Base-by-base conservation (phyloP, 1,140 invertebrate species). In the Apolygus lucorum region DNA sequence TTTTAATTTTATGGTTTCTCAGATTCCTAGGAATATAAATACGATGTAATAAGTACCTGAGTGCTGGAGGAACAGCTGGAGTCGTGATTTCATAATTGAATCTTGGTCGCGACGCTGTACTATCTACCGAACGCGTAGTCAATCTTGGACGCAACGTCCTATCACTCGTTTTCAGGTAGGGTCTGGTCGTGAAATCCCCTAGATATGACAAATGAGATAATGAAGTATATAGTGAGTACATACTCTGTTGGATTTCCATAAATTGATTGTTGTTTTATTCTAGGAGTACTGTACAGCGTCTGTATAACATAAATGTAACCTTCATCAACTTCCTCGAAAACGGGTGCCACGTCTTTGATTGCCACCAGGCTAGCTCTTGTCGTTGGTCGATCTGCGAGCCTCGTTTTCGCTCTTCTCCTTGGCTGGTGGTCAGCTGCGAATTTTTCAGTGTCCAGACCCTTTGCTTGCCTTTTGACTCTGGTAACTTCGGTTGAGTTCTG, bases 1-100 rank as follows among this genome's bases (percentile, higher is more conserved):
- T n/a, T n/a, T n/a, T n/a, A n/a, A n/a, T n/a, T n/a, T n/a, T n/a
- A n/a, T n/a, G n/a, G n/a, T n/a, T n/a, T n/a, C n/a, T n/a, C n/a
- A n/a, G n/a, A n/a, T n/a, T n/a, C n/a, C n/a, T n/a, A n/a, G n/a
- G n/a, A n/a, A n/a, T n/a, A n/a, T n/a, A n/a, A n/a, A n/a, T n/a
- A n/a, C n/a, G n/a, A n/a, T n/a, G n/a, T n/a, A n/a, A n/a, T n/a
- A n/a, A n/a, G n/a, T n/a, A n/a, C n/a, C n/a, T n/a, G n/a, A n/a
- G n/a, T n/a, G n/a, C n/a, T n/a, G n/a, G n/a, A n/a, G n/a, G n/a
- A n/a, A n/a, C n/a, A n/a, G n/a, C n/a, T n/a, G n/a, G n/a, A 8
- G 34, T 63, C 27, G 62, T 25, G 21, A 26, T 63, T 26, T 63
- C 62, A 26, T 63, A 63, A 26, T 63, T 63, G 62, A 63, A 63